A percentile compares a stretch with the other conserved stretches of the same genome.
Evolutionary conservation across 2,888 invertebrate genomes (phyloP).

Genomic region (Sarcophaga variegata): DNA sequence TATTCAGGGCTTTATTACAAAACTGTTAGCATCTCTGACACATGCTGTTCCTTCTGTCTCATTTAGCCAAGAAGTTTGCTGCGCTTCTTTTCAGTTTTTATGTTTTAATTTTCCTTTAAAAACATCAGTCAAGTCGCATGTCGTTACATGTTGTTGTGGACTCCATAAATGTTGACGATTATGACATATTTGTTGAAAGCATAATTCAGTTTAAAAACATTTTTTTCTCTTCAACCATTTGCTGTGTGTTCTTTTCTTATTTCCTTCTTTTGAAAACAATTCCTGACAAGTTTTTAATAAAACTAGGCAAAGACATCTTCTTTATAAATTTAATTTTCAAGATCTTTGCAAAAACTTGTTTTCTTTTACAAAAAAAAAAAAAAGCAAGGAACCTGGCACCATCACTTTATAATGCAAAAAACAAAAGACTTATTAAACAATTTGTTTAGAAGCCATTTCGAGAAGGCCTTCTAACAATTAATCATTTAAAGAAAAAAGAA

Average conservation of each 20-base stretch:
- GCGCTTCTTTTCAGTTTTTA: not conserved
- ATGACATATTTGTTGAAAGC: constrained; percentile 65
- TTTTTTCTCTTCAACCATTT: not conserved
- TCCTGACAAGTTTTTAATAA: constrained; percentile 11
- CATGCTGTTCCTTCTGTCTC: not conserved
- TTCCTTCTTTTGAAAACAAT: not conserved
- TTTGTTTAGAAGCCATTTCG: constrained; percentile 45
- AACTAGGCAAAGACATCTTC: constrained; percentile 50
- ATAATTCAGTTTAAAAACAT: constrained; percentile 52
- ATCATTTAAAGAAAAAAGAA: constrained; percentile 51
- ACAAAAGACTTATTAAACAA: constrained; percentile 49
- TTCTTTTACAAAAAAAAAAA: not conserved
- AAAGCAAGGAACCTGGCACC: not conserved
- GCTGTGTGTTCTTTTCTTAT: constrained; percentile 4
- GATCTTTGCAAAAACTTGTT: constrained; percentile 15
- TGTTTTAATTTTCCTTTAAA: not conserved
- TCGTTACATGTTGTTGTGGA: constrained; percentile 48
- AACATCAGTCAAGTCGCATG: constrained; percentile 7
- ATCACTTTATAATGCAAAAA: not conserved
- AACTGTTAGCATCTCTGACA: not conserved
- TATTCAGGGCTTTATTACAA: no score
- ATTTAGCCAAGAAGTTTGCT: not conserved
- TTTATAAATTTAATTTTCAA: constrained; percentile 46
- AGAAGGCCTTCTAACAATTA: constrained; percentile 39
- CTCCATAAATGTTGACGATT: constrained; percentile 67